phyloP scores from a whole-genome alignment of 2,888 invertebrate species.

The Diaphora mendica region DNA sequence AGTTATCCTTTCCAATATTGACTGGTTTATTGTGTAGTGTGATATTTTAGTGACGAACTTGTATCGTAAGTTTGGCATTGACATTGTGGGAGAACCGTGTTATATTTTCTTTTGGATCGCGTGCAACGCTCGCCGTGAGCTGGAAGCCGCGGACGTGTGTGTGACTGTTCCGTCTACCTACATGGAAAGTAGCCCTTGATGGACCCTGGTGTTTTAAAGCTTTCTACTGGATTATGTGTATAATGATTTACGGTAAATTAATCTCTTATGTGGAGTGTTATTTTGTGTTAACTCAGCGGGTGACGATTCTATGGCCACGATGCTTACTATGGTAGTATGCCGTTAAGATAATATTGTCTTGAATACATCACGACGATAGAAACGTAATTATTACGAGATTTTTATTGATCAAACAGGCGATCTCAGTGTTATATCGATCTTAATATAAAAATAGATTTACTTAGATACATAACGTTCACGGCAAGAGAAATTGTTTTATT shows the following conservation, averaged over 20 bases:
- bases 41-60: conserved; percentile 68
- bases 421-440: conserved; percentile 35
- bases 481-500: conserved; percentile 11
- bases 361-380: conserved; percentile 37
- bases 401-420: conserved; percentile 44
- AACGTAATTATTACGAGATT: conserved; percentile 1
- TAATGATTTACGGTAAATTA: conserved; percentile 78
- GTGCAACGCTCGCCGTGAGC: conserved; percentile 79
- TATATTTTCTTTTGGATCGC: conserved; percentile 84
- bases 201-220: conserved; percentile 69
- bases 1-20: conserved; percentile 75
- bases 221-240: conserved; percentile 71
- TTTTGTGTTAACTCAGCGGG: conserved; percentile 68
- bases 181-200: conserved; percentile 81
- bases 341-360: conserved; percentile 67
- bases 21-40: conserved; percentile 77
- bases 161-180: conserved; percentile 81
- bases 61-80: conserved; percentile 66
- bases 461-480: neutral
- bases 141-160: conserved; percentile 79
- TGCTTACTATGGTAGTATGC: conserved; percentile 66
- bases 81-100: conserved; percentile 82
- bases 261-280: conserved; percentile 57
- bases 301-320: conserved; percentile 80
- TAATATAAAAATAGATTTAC: neutral